Evolutionary conservation across 2,797 vertebrate species (phyloP), one percentile per base, ranked within the genome.

Genomic region (Garrulus glandarius): DNA sequence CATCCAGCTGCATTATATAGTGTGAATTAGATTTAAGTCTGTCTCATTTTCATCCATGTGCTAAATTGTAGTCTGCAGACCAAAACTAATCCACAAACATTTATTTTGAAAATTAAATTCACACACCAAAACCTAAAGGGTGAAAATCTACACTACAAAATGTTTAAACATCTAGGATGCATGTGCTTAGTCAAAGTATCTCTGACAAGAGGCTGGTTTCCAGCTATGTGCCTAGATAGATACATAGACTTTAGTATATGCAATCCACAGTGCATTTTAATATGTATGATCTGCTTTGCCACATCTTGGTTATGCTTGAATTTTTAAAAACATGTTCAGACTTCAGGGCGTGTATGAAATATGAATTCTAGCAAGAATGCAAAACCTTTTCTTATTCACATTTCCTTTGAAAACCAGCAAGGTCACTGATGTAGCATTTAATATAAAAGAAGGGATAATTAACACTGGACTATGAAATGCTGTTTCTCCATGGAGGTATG

Each of bases 21-120:
- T 17, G 41, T 68, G 69, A 94, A 92, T 94, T 94, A 87, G 71
- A 81, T 95, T 94, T 93, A 34, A 94, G 50, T 89, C 67, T 92
- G 60, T 86, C 93, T 96, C 82, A 84, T 95, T 95, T 94, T 94
- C 84, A 96, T 77, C 89, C 80, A 77, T 90, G 88, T 6, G 11
- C 78, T 95, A 93, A 96, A 96, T 84, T 96, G 83, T 92, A 90
- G 46, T 78, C 84, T 83, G 50, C 26, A 90, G 87, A 94, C 91
- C 18, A 12, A 96, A 95, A 93, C 85, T 92, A 94, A 95, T 96
- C 72, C 69, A 92, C 71, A 87, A 94, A 91, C 41, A 86, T 56
- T 83, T 87, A 76, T 90, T 96, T 86, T 43, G 57, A 87, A 94
- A 96, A 92, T 59, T 26, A 92, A 97, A 93, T 90, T 94, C 65